Evolutionary conservation across 2,888 invertebrate species (phyloP).

Genomic region (Eupsilia transversa): DNA sequence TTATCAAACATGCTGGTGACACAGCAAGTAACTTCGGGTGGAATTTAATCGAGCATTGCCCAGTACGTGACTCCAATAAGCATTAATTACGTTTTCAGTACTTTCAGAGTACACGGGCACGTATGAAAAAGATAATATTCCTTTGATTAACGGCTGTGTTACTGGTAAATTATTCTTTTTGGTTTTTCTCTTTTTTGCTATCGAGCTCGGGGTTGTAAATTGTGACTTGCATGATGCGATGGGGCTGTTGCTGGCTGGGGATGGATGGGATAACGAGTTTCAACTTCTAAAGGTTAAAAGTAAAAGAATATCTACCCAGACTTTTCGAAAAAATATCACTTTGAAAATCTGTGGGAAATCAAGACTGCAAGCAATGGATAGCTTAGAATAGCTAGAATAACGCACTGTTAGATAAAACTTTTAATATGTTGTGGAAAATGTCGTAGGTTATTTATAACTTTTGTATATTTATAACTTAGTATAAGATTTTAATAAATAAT

Average conservation of each 20-base stretch:
- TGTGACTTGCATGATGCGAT: slow-evolving; percentile 17
- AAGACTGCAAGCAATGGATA: too few species aligned
- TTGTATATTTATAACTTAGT: too few species aligned
- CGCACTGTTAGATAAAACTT: too few species aligned
- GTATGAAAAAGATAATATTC: slow-evolving; percentile 73
- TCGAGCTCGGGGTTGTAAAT: slow-evolving; percentile 18
- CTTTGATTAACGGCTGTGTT: slow-evolving; percentile 71
- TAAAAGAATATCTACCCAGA: not conserved
- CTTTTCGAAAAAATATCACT: not conserved
- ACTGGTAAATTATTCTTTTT: slow-evolving; percentile 59
- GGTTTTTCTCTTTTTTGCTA: slow-evolving; percentile 24
- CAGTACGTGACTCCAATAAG: slow-evolving; percentile 73
- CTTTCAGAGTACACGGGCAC: slow-evolving; percentile 69
- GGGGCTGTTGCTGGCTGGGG: too few species aligned
- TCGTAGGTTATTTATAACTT: too few species aligned
- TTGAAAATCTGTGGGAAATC: not conserved
- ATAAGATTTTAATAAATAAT: too few species aligned
- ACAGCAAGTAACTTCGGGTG: slow-evolving; percentile 51
- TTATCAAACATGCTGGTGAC: too few species aligned
- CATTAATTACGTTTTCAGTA: slow-evolving; percentile 76
- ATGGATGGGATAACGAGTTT: not conserved
- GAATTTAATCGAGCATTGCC: slow-evolving; percentile 60
- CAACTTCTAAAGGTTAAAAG: not conserved
- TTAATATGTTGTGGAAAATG: too few species aligned
- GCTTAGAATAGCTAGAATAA: too few species aligned